Percentiles rank a stretch among this genome's conserved stretches.
These are phyloP conservation scores for Watsonalla binaria DNA, from an alignment of 2,888 invertebrate species.

Conservation along the genomic window DNA sequence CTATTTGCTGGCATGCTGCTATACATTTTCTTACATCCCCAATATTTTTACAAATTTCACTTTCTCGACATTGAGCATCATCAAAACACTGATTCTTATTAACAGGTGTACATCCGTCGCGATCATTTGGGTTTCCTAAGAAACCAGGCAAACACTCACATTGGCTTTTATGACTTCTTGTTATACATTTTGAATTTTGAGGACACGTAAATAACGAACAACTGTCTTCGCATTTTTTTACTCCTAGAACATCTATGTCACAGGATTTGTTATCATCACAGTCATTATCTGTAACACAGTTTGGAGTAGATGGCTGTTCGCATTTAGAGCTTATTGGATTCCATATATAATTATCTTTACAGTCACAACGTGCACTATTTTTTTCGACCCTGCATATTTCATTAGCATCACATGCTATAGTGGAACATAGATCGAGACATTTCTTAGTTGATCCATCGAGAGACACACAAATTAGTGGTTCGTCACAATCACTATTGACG, in stretches of 20 bases:
- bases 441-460: conserved; percentile 80
- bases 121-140: conserved; percentile 93
- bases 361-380: conserved; percentile 87
- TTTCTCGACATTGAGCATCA: conserved; percentile 90
- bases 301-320: conserved; percentile 92
- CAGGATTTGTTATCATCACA: conserved; percentile 86
- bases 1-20: conserved; percentile 86
- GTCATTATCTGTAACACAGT: conserved; percentile 84
- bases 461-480: conserved; percentile 84
- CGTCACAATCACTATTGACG: conserved; percentile 84
- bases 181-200: conserved; percentile 88
- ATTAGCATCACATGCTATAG: conserved; percentile 89
- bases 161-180: conserved; percentile 84
- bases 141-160: conserved; percentile 92
- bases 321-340: conserved; percentile 89
- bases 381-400: conserved; percentile 87
- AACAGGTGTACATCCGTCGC: conserved; percentile 88
- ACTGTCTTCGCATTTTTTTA: conserved; percentile 88
- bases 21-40: conserved; percentile 82
- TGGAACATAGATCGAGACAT: conserved; percentile 88
- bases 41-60: conserved; percentile 85
- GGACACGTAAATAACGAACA: conserved; percentile 92
- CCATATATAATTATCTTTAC: conserved; percentile 88
- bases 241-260: conserved; percentile 89
- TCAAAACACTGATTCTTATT: conserved; percentile 86